These are phyloP conservation scores for Oryzias woworae DNA, from an alignment of 2,113 vertebrate species.

Conservation along the genomic window DNA sequence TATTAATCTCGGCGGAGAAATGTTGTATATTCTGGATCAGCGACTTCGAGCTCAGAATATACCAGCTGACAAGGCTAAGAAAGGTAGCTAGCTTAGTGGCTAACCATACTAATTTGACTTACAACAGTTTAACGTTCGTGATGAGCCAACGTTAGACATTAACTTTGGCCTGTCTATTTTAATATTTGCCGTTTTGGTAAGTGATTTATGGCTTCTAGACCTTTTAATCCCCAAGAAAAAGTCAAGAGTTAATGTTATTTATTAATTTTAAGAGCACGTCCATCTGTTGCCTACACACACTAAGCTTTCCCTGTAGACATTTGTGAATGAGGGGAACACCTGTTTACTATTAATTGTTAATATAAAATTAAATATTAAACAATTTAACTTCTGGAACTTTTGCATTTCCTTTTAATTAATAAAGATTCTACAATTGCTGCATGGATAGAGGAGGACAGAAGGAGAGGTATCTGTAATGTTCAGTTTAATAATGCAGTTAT, in stretches of 20 bases:
- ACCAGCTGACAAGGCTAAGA: conserved; percentile 90
- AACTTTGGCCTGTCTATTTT: background rate
- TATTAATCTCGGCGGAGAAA: conserved; percentile 95
- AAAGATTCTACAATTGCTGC: conserved; percentile 83
- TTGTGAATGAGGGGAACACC: no score
- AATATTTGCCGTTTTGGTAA: background rate
- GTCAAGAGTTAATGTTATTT: no score
- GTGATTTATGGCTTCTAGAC: no score
- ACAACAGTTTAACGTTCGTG: background rate
- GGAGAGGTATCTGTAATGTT: conserved; percentile 84
- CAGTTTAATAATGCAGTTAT: conserved; percentile 28
- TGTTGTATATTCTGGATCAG: conserved; percentile 97
- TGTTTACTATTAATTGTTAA: no score
- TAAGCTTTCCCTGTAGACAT: no score
- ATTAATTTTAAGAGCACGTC: no score
- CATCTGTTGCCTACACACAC: no score
- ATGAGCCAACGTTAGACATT: background rate
- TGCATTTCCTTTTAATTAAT: conserved; percentile 42
- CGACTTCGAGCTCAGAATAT: conserved; percentile 93
- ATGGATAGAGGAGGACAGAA: conserved; percentile 97
- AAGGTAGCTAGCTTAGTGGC: conserved; percentile 80
- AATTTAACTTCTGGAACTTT: background rate
- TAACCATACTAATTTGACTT: conserved; percentile 26
- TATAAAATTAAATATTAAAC: no score
- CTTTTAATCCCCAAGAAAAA: no score